Conservation (phyloP, 2,888 invertebrate species). For the Drosophila niveifrons region DNA sequence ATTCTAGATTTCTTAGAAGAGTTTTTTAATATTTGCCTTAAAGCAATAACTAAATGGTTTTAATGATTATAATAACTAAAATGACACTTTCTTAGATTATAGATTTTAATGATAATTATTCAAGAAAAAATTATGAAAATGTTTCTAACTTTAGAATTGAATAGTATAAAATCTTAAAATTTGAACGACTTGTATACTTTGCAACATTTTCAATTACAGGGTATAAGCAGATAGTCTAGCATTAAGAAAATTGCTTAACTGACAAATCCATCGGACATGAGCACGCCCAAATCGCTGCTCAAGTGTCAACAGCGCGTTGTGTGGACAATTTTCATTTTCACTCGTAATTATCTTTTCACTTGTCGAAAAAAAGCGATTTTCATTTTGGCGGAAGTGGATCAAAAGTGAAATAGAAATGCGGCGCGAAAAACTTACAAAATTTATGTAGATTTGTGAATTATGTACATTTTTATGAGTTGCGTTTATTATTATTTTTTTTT, state of each 20-base stretch:
- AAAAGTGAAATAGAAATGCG: constrained; percentile 64
- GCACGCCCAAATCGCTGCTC: constrained; percentile 36
- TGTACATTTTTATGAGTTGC: constrained; percentile 64
- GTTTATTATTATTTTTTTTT: constrained; percentile 24
- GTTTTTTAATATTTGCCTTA: too few relatives aligned
- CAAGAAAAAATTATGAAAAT: too few relatives aligned
- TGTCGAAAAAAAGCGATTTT: constrained; percentile 46
- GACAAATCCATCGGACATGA: constrained; percentile 32
- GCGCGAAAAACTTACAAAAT: constrained; percentile 45
- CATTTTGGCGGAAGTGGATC: constrained; percentile 73
- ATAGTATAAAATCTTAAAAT: too few relatives aligned
- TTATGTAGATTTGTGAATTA: constrained; percentile 63
- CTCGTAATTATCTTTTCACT: constrained; percentile 60
- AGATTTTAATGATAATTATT: too few relatives aligned
- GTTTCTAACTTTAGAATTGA: too few relatives aligned
- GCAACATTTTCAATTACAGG: neutral
- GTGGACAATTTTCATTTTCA: constrained; percentile 59
- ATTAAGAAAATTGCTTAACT: constrained; percentile 26
- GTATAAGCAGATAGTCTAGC: constrained; percentile 14
- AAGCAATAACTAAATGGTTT: too few relatives aligned
- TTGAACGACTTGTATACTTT: too few relatives aligned
- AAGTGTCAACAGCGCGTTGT: constrained; percentile 19
- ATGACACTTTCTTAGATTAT: too few relatives aligned
- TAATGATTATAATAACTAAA: too few relatives aligned
- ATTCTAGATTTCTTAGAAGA: too few relatives aligned